Base-by-base conservation (phyloP, 2,113 vertebrate species). In the western clawed frog (Xenopus tropicalis) region DNA sequence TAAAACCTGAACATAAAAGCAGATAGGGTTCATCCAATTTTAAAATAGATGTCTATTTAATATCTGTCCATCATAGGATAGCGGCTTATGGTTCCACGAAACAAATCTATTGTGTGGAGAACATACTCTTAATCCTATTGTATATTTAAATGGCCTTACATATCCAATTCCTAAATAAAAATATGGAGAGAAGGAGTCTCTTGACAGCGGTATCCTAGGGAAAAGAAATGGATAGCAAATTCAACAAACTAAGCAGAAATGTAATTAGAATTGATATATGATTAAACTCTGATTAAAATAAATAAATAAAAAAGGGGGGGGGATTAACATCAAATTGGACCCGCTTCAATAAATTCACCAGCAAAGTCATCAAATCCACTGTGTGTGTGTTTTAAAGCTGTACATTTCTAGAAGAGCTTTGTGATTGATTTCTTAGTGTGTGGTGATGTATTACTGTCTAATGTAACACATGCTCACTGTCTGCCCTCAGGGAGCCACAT, bases 401-500 rank as follows among this genome's bases (percentile, higher is more conserved):
- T 20, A 56, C 66, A 76, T 63, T 69, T 63, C 20, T 42, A 56
- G 59, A 69, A 61, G 65, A 76, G 73, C 56, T 57, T 29, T 61
- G 72, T 69, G 72, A 75, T 75, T 75, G 72, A 76, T 76, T 76
- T 69, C 73, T 22, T 56, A 69, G 73, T 76, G 72, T 75, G 73
- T 76, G 73, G 73, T 76, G 73, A 76, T 76, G 73, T 76, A 76
- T 76, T 69, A 76, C 66, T 76, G 73, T 76, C 73, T 76, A 69
- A 63, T 69, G 73, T 69, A 76, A 76, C 73, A 76, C 73, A 76
- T 76, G 73, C 73, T 76, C 73, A 69, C 66, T 76, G 73, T 76
- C 73, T 76, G 65, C 66, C 73, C 73, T 76, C 58, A 64, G 73
- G 73, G 73, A 76, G 69, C 57, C 69, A 63, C 73, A 76, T 76